Evolutionary conservation across 2,888 invertebrate genomes (phyloP).

Genomic region (Plagodis dolabraria): DNA sequence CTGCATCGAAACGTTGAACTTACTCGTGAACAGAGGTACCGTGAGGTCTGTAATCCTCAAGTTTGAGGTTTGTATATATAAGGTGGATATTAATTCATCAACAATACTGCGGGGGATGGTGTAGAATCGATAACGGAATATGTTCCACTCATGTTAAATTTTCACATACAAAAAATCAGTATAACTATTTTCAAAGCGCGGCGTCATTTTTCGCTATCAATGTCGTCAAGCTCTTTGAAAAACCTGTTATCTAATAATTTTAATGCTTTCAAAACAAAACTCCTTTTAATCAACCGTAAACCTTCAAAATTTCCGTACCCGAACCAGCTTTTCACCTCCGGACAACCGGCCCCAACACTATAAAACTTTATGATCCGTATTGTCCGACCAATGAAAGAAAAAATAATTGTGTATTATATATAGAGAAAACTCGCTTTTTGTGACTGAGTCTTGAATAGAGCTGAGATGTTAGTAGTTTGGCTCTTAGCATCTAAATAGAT

Average conservation of each 20-base stretch:
- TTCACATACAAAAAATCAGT: too few species aligned
- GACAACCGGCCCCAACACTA: conserved; percentile 41
- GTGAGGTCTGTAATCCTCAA: too few species aligned
- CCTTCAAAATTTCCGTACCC: conserved; percentile 27
- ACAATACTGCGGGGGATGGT: too few species aligned
- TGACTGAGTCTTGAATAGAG: conserved; percentile 8
- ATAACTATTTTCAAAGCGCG: too few species aligned
- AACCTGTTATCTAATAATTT: neutral
- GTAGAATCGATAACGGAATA: too few species aligned
- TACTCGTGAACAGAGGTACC: too few species aligned
- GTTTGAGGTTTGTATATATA: too few species aligned
- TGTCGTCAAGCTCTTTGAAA: neutral
- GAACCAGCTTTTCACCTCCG: conserved; percentile 5
- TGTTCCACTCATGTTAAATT: too few species aligned
- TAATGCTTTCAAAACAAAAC: conserved; percentile 7
- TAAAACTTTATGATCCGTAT: conserved; percentile 71
- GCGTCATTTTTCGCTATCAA: too few species aligned
- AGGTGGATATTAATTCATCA: too few species aligned
- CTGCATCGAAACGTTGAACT: too few species aligned
- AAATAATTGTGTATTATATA: conserved; percentile 62
- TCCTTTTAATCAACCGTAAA: conserved; percentile 25
- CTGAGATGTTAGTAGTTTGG: neutral
- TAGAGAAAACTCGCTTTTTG: conserved; percentile 39
- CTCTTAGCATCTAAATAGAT: neutral
- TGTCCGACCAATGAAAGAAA: conserved; percentile 65